phyloP scores from a whole-genome alignment of 1,140 invertebrate genomes.

The Sarcophaga bullata region DNA sequence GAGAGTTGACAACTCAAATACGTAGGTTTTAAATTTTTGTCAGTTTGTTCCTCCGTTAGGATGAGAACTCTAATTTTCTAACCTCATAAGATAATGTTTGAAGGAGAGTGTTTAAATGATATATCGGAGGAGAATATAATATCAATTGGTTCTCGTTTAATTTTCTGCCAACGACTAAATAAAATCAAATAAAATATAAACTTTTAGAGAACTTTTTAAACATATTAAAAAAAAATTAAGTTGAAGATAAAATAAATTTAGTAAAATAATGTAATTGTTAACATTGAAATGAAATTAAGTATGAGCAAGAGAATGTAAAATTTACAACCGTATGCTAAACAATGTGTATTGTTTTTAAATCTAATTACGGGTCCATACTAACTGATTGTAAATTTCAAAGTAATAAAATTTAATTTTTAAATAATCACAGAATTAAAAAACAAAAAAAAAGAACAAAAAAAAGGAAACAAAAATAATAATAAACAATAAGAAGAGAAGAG shows the following conservation, averaged over 20 bases:
- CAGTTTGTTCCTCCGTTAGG: no score
- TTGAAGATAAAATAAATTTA: not conserved
- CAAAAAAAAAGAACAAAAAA: not conserved
- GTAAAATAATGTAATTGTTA: not conserved
- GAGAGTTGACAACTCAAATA: no score
- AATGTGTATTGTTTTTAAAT: conserved; percentile 9
- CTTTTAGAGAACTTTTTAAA: not conserved
- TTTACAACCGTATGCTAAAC: conserved; percentile 10
- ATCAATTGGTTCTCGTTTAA: no score
- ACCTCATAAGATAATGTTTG: no score
- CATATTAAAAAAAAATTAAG: not conserved
- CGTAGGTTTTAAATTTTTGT: no score
- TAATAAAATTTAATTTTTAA: conserved; percentile 29
- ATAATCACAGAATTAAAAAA: conserved; percentile 25
- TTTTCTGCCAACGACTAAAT: no score
- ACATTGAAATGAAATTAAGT: not conserved
- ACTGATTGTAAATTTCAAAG: conserved; percentile 36
- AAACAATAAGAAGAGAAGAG: not conserved
- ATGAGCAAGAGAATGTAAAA: not conserved
- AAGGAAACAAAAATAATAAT: not conserved
- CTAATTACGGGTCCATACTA: conserved; percentile 31
- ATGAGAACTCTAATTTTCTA: no score
- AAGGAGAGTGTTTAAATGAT: no score
- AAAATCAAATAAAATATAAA: not conserved
- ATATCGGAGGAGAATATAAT: no score